A percentile compares a stretch with the other conserved stretches of the same genome.
Conservation (phyloP, 2,888 invertebrate species). For the Norana najaformis region DNA sequence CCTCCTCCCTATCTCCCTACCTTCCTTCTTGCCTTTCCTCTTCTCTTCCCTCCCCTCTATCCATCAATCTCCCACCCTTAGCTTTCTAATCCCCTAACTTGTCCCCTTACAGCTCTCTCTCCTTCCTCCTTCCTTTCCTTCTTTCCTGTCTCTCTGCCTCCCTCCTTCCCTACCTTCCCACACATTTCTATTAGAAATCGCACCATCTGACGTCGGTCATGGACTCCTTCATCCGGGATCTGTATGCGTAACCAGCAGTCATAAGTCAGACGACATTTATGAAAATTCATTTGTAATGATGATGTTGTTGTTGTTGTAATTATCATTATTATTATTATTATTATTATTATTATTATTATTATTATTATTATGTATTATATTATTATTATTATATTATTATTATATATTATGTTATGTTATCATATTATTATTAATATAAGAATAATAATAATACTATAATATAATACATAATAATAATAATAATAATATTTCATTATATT, state of each 20-base stretch:
- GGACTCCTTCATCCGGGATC: not conserved
- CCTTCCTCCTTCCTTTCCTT: not conserved
- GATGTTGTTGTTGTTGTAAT: not conserved
- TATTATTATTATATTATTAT: too few species aligned
- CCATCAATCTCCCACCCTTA: too few species aligned
- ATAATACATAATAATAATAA: too few species aligned
- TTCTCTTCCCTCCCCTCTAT: too few species aligned
- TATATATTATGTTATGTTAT: too few species aligned
- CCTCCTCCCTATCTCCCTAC: not conserved
- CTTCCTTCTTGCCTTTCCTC: not conserved
- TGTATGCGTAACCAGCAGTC: not conserved
- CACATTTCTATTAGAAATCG: not conserved
- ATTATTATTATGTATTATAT: not conserved
- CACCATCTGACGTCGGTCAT: not conserved
- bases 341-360: not conserved
- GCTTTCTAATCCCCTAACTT: too few species aligned
- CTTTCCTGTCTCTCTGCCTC: not conserved
- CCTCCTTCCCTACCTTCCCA: not conserved
- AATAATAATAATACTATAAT: not conserved
- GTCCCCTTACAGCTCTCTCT: too few species aligned
- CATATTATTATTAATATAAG: conserved; percentile 15
- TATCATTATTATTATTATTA: not conserved
- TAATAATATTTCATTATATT: too few species aligned
- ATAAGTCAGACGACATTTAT: too few species aligned
- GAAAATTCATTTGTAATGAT: too few species aligned